Evolutionary conservation across 2,113 vertebrate species (phyloP).

Genomic region (Cochlearius cochlearius): DNA sequence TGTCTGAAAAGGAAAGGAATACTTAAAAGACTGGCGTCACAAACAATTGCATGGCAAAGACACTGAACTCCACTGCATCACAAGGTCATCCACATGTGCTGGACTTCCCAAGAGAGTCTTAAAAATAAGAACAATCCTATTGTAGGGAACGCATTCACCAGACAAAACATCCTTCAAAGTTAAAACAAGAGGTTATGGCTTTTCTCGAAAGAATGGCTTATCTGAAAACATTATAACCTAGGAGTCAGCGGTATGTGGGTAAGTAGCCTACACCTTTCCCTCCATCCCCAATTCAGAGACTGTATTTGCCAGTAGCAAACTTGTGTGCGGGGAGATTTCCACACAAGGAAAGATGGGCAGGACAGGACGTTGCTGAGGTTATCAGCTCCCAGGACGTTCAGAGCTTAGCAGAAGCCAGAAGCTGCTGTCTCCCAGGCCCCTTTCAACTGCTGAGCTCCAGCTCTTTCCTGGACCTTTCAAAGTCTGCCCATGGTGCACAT

Average conservation of each 20-base stretch:
- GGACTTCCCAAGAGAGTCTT: neutral
- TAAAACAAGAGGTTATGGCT: neutral
- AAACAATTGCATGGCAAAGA: neutral
- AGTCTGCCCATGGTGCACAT: fast-evolving
- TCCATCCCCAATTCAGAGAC: neutral
- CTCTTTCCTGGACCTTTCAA: neutral
- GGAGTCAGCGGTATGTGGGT: neutral
- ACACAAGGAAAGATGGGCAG: no score
- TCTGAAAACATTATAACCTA: neutral
- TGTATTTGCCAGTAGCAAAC: neutral
- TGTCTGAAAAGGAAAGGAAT: constrained; percentile 54
- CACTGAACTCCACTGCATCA: neutral
- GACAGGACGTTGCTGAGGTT: neutral
- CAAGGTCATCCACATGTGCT: constrained; percentile 18
- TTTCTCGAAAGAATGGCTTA: neutral
- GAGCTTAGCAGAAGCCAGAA: neutral
- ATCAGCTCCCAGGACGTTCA: neutral
- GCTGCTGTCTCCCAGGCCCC: neutral
- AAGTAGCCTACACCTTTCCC: neutral
- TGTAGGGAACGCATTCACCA: neutral
- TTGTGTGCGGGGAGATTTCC: neutral
- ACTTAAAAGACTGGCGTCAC: constrained; percentile 27
- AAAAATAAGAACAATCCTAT: neutral
- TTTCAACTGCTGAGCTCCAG: neutral
- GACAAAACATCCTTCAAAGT: constrained; percentile 17